Conservation (phyloP, 2,888 invertebrate species). For the Tenthredo mesomela region DNA sequence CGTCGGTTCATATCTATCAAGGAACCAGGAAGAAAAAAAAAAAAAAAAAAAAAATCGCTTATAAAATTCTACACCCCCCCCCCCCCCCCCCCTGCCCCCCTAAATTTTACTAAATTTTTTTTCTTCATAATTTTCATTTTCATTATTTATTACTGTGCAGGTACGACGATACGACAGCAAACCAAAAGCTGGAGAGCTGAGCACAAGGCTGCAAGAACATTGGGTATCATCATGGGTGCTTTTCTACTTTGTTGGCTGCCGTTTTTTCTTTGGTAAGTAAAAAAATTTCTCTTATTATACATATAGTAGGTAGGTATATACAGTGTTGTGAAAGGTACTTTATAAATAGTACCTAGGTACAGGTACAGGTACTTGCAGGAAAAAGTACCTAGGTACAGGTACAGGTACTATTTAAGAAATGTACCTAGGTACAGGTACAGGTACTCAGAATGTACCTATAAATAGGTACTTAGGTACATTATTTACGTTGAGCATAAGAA, state of each 20-base stretch:
- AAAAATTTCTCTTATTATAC: neutral
- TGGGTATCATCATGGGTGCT: conserved; percentile 98
- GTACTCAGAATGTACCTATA: too few relatives aligned
- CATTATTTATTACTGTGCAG: conserved; percentile 76
- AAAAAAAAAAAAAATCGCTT: neutral
- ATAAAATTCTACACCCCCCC: neutral
- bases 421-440: too few relatives aligned
- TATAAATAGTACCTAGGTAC: too few relatives aligned
- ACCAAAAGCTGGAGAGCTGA: conserved; percentile 92
- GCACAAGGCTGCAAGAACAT: conserved; percentile 95
- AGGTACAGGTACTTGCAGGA: too few relatives aligned
- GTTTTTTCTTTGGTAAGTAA: conserved; percentile 94
- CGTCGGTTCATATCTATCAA: neutral
- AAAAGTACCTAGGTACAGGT: too few relatives aligned
- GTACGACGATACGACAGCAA: conserved; percentile 86
- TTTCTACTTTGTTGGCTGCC: conserved; percentile 97
- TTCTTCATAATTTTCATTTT: neutral
- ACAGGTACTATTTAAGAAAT: too few relatives aligned
- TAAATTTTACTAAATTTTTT: too few relatives aligned
- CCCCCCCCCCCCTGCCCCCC: too few relatives aligned
- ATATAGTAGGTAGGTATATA: too few relatives aligned
- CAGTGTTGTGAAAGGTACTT: too few relatives aligned
- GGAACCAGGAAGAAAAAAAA: neutral
- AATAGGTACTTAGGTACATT: too few relatives aligned
- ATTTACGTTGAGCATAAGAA: too few relatives aligned